Percentiles rank a stretch among this genome's conserved stretches.
phyloP scores from a whole-genome alignment of 2,888 invertebrate genomes.

The Therioaphis trifolii region DNA sequence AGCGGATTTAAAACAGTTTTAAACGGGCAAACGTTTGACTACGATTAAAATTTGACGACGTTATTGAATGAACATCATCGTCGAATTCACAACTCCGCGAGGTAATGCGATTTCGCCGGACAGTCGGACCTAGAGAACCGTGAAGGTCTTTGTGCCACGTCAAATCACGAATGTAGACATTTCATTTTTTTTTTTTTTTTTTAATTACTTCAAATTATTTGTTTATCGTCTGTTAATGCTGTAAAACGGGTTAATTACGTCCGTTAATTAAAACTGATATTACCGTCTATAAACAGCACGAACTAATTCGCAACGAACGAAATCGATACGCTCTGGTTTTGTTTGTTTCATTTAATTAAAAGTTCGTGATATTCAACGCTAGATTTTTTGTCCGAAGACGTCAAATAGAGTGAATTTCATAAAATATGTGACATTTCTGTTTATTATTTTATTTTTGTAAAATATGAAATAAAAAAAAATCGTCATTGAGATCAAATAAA shows the following conservation, averaged over 20 bases:
- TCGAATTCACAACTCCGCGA: not conserved
- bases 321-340: constrained; percentile 6
- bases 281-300: not conserved
- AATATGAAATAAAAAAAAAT: not conserved
- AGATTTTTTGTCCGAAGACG: not conserved
- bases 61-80: not conserved
- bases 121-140: not conserved
- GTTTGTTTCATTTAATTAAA: constrained; percentile 11
- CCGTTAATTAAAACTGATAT: constrained; percentile 9
- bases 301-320: not conserved
- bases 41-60: not conserved
- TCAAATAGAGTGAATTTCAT: constrained; percentile 17
- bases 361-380: constrained; percentile 17
- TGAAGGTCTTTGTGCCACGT: not conserved
- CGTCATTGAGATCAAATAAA: not conserved
- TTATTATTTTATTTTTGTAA: not conserved
- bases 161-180: not conserved
- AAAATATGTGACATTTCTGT: not conserved
- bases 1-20: not conserved
- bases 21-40: not conserved
- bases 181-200: not conserved
- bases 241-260: constrained; percentile 24
- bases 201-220: not conserved
- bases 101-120: not conserved
- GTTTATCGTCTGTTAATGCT: not conserved